Evolutionary conservation across 2,888 invertebrate genomes (phyloP).

Genomic region (Siphlonurus alternatus): DNA sequence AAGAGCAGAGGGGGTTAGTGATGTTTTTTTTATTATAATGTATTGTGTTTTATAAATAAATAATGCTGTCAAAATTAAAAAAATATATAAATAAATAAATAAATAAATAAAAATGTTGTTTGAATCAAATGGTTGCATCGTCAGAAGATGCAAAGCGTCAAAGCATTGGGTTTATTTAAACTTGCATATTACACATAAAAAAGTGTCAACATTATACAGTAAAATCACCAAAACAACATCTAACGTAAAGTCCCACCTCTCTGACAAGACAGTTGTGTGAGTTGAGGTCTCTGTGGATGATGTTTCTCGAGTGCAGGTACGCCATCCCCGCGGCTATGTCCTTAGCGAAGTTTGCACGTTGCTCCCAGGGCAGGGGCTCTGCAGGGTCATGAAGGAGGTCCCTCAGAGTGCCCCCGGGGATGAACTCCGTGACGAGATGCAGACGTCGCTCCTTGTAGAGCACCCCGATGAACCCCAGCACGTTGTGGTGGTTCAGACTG

Average conservation of each 20-base stretch:
- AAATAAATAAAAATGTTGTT: background rate
- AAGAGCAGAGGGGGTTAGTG: no score
- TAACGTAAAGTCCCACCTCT: constrained; percentile 50
- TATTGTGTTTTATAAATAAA: no score
- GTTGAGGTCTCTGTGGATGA: constrained; percentile 89
- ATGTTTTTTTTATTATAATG: no score
- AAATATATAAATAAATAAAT: background rate
- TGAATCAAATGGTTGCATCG: no score
- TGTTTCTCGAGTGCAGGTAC: constrained; percentile 85
- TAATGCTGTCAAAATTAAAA: no score
- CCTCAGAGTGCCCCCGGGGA: constrained; percentile 79
- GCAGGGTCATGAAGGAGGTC: constrained; percentile 60
- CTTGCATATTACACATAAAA: background rate
- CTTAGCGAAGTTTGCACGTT: constrained; percentile 67
- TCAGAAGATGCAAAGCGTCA: background rate
- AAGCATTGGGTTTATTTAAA: background rate
- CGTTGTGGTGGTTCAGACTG: constrained; percentile 76
- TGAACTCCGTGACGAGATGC: constrained; percentile 84
- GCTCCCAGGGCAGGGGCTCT: constrained; percentile 57
- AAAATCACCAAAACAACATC: no score
- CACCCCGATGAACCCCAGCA: constrained; percentile 80
- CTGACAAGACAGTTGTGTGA: constrained; percentile 88
- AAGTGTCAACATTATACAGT: background rate
- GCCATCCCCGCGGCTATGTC: constrained; percentile 90
- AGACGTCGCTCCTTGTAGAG: constrained; percentile 82